These are phyloP conservation scores for Numenius phaeopus DNA, from an alignment of 2,797 vertebrate genomes.

Conservation along the genomic window DNA sequence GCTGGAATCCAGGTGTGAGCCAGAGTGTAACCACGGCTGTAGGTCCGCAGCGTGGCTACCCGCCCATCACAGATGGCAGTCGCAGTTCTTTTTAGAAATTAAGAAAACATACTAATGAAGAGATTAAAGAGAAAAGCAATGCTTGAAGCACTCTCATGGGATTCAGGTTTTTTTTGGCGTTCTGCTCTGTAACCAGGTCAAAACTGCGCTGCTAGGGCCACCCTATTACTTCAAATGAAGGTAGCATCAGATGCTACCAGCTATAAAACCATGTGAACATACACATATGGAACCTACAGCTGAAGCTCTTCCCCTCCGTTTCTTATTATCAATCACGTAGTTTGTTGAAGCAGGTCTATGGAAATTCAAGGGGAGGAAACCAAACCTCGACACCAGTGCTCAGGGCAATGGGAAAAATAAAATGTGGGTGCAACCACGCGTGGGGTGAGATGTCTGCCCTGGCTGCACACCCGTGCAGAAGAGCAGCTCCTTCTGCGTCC, in stretches of 20 bases:
- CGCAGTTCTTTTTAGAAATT: not conserved
- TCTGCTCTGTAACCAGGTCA: not conserved
- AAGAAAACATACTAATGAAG: not conserved
- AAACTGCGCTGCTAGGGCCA: not conserved
- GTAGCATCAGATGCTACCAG: not conserved
- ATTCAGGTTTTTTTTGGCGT: not conserved
- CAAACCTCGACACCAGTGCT: not conserved
- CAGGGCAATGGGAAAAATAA: not conserved
- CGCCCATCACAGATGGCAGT: not conserved
- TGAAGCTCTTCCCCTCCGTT: not conserved
- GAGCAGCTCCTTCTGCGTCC: not conserved
- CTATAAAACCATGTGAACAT: not conserved
- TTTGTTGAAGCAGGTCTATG: not conserved
- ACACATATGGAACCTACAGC: not conserved
- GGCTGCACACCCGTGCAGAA: not conserved
- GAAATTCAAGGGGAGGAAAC: not conserved
- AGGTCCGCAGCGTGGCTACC: fast-evolving
- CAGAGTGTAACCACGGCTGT: not conserved
- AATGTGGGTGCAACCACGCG: fast-evolving
- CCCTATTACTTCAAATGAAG: not conserved
- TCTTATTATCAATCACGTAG: not conserved
- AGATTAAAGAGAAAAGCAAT: not conserved
- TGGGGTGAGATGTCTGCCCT: fast-evolving
- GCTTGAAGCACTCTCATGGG: not conserved
- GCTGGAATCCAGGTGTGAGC: not conserved